Conservation (phyloP, 2,113 vertebrate genomes). For the Centropristis striata region DNA sequence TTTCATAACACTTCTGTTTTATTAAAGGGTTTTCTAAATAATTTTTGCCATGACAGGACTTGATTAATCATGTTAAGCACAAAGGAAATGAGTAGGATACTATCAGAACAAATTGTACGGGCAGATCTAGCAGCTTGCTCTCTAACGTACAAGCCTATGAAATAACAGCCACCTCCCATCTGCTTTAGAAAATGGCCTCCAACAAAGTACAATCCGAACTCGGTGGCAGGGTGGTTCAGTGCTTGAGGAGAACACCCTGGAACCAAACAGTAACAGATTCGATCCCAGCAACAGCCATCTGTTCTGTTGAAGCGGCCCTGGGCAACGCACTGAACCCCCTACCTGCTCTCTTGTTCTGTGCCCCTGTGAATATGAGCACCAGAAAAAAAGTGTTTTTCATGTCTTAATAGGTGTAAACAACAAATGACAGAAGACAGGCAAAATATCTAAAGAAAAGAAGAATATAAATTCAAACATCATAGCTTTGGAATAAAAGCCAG, state of each 20-base stretch:
- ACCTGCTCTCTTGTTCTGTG: constrained; percentile 56
- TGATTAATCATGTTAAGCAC: constrained; percentile 30
- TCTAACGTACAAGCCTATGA: constrained; percentile 57
- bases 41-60: constrained; percentile 26
- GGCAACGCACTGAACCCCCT: constrained; percentile 57
- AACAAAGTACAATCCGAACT: constrained; percentile 71
- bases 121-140: constrained; percentile 46
- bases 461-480: neutral
- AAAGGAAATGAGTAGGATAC: constrained; percentile 45
- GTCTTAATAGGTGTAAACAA: constrained; percentile 11
- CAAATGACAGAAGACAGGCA: neutral
- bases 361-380: constrained; percentile 36
- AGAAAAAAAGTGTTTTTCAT: neutral
- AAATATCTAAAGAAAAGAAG: neutral
- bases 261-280: constrained; percentile 81
- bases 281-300: constrained; percentile 79
- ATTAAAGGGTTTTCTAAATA: constrained; percentile 34
- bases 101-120: constrained; percentile 56
- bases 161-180: constrained; percentile 77
- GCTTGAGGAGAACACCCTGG: constrained; percentile 79
- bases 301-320: constrained; percentile 67
- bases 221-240: constrained; percentile 61
- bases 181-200: constrained; percentile 77
- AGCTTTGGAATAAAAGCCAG: neutral
- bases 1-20: constrained; percentile 33